These are phyloP conservation scores for Coracopsis vasa DNA, from an alignment of 2,113 vertebrate genomes.

Conservation along the genomic window DNA sequence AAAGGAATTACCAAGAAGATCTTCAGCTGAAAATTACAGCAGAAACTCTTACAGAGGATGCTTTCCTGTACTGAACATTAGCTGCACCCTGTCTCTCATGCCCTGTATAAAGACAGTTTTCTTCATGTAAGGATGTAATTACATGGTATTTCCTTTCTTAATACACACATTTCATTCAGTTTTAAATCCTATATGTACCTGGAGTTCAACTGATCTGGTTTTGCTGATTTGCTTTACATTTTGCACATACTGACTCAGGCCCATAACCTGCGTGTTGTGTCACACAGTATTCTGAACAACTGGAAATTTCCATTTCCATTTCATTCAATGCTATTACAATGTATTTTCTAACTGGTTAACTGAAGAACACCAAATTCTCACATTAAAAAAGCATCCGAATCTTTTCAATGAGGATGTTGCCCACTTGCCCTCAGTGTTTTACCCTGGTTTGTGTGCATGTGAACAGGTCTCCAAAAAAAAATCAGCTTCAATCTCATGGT, in stretches of 20 bases:
- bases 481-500: not conserved
- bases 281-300: not conserved
- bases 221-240: not conserved
- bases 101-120: not conserved
- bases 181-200: not conserved
- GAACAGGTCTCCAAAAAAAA: not conserved
- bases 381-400: not conserved
- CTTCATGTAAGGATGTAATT: not conserved
- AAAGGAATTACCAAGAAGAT: not conserved
- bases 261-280: not conserved
- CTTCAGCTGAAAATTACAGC: not conserved
- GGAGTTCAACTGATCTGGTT: not conserved
- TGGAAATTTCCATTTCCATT: not conserved
- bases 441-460: not conserved
- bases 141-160: not conserved
- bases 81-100: not conserved
- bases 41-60: not conserved
- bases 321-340: not conserved
- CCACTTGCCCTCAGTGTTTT: too few species aligned
- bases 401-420: not conserved
- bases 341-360: not conserved
- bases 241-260: not conserved
- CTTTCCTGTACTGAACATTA: not conserved
- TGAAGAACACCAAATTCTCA: not conserved
- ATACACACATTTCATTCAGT: not conserved